Evolutionary conservation across 2,888 invertebrate genomes (phyloP).

Genomic region (Rugalucina vietnamica): DNA sequence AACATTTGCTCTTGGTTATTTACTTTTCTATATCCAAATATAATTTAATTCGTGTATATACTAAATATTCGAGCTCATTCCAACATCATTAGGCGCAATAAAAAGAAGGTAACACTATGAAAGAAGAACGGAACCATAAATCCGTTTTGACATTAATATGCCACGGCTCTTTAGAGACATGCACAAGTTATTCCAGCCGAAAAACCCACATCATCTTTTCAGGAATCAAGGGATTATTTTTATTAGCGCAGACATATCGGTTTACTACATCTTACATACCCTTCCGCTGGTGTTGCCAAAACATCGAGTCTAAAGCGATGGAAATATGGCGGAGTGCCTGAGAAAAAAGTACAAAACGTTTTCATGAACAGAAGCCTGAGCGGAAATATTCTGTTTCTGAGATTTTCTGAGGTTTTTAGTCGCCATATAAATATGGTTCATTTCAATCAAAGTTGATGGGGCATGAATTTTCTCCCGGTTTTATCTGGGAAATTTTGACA

Average conservation of each 20-base stretch:
- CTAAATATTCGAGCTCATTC: neutral
- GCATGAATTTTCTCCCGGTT: neutral
- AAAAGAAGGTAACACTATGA: neutral
- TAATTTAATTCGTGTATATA: too few species aligned
- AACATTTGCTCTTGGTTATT: too few species aligned
- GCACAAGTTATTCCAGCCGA: slow-evolving; percentile 51
- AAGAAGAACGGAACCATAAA: neutral
- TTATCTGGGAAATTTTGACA: slow-evolving; percentile 6
- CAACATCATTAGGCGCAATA: neutral
- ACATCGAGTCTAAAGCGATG: slow-evolving; percentile 24
- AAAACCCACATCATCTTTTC: slow-evolving; percentile 49
- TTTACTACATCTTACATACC: slow-evolving; percentile 58
- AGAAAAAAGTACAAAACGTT: neutral
- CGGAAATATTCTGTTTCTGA: neutral
- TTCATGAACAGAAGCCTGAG: neutral
- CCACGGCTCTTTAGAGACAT: slow-evolving; percentile 14
- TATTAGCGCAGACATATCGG: slow-evolving; percentile 59
- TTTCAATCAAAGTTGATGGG: neutral
- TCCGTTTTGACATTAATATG: slow-evolving; percentile 12
- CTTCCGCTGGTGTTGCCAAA: slow-evolving; percentile 37
- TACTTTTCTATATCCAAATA: too few species aligned
- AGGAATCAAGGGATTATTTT: slow-evolving; percentile 58
- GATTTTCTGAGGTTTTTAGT: neutral
- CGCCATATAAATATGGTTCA: neutral
- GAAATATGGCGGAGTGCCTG: neutral